Conservation (phyloP, 2,797 vertebrate species). For the Naso thynnoides region DNA sequence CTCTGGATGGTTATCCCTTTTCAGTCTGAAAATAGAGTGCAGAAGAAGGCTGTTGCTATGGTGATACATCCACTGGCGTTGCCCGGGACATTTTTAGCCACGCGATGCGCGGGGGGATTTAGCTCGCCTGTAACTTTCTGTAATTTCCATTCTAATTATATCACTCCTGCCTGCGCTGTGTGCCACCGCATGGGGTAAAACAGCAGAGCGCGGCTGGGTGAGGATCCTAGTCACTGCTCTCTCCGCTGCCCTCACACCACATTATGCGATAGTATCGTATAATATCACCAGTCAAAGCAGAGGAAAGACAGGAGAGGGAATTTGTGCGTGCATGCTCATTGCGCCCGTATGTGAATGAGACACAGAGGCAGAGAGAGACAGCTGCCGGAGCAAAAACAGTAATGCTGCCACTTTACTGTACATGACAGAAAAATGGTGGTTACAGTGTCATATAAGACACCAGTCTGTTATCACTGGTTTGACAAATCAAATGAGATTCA, state of each 20-base stretch:
- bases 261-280: constrained; percentile 62
- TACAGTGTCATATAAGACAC: constrained; percentile 42
- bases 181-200: constrained; percentile 79
- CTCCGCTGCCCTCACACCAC: constrained; percentile 70
- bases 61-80: constrained; percentile 89
- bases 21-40: constrained; percentile 86
- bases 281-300: constrained; percentile 62
- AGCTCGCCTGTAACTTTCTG: constrained; percentile 87
- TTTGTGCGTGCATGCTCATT: constrained; percentile 41
- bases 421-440: constrained; percentile 51
- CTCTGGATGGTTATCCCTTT: constrained; percentile 81
- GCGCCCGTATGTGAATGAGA: constrained; percentile 49
- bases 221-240: constrained; percentile 67
- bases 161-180: constrained; percentile 79
- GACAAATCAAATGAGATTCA: constrained; percentile 64
- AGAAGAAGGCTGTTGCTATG: constrained; percentile 89
- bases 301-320: constrained; percentile 19
- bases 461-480: constrained; percentile 39
- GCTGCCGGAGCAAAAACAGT: constrained; percentile 47
- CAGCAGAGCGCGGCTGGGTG: constrained; percentile 68
- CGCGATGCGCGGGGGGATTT: constrained; percentile 84
- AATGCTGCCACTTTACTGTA: constrained; percentile 43
- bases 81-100: constrained; percentile 88
- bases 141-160: constrained; percentile 90
- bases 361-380: constrained; percentile 44